Percentiles rank a stretch among this genome's conserved stretches.
phyloP scores from a whole-genome alignment of 2,113 vertebrate genomes.

The Pachycephala philippinensis region DNA sequence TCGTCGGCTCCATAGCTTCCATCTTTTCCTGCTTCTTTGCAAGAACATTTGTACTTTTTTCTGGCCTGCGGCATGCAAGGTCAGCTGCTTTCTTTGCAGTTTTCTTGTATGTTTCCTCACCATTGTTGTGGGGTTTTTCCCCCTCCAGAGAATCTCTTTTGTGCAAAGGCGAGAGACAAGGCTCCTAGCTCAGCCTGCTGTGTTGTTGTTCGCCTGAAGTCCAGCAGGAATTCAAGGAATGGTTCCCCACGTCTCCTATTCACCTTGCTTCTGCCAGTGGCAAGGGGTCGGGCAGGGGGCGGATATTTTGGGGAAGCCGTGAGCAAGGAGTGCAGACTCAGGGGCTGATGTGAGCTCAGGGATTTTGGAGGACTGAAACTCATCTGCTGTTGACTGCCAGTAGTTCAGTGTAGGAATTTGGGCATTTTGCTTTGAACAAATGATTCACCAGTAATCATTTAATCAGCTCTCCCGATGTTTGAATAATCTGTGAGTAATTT shows the following conservation, averaged over 20 bases:
- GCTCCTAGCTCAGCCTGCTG: constrained; percentile 55
- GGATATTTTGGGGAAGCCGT: background rate
- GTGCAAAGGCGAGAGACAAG: constrained; percentile 45
- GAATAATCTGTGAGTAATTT: constrained; percentile 47
- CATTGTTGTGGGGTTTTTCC: constrained; percentile 50
- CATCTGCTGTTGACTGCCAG: background rate
- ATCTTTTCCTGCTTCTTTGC: constrained; percentile 50
- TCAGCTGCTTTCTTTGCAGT: constrained; percentile 56
- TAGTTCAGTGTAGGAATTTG: background rate
- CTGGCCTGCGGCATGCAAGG: constrained; percentile 25
- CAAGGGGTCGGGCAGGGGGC: background rate
- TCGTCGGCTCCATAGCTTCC: background rate
- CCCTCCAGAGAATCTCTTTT: constrained; percentile 47
- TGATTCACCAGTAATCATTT: constrained; percentile 53
- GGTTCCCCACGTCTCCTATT: constrained; percentile 51
- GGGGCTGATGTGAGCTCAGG: background rate
- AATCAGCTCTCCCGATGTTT: background rate
- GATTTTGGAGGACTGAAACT: background rate
- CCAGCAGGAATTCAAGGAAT: constrained; percentile 57
- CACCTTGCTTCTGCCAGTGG: constrained; percentile 28
- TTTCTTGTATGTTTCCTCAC: constrained; percentile 45
- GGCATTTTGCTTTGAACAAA: constrained; percentile 41
- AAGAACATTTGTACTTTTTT: constrained; percentile 50
- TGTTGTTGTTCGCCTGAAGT: constrained; percentile 56
- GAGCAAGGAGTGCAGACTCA: background rate